phyloP scores from a whole-genome alignment of 2,113 vertebrate species.

The Microcebus jonahi region DNA sequence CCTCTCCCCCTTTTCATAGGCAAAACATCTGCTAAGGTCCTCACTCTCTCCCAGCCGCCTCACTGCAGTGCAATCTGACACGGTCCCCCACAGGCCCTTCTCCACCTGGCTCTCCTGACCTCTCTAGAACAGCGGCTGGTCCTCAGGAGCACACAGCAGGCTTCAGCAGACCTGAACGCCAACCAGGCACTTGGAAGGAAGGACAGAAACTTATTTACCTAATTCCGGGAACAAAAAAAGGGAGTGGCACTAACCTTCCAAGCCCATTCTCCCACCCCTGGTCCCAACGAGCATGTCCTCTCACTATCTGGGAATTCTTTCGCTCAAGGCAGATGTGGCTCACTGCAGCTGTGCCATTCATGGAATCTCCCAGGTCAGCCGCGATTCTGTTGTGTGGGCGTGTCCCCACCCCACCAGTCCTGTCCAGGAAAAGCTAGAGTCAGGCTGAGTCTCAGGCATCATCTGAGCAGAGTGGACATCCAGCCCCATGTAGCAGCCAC shows the following conservation, averaged over 20 bases:
- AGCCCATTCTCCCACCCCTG: background rate
- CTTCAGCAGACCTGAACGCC: background rate
- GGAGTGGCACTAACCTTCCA: background rate
- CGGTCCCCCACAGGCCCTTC: no score
- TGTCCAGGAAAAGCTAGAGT: background rate
- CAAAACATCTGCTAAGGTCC: background rate
- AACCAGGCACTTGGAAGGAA: background rate
- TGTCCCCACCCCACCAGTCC: background rate
- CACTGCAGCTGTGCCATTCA: background rate
- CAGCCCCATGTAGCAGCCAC: background rate
- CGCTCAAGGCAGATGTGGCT: background rate
- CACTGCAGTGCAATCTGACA: background rate
- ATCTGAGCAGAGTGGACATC: no score
- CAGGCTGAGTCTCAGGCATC: background rate
- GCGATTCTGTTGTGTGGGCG: no score
- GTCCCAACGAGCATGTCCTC: background rate
- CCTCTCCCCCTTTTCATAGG: background rate
- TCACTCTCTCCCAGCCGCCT: background rate
- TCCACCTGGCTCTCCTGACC: background rate
- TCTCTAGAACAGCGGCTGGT: rapidly evolving
- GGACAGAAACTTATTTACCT: rapidly evolving
- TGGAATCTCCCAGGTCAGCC: background rate
- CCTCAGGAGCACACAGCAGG: background rate
- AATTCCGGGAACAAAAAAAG: background rate
- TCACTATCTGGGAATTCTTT: background rate